Evolutionary conservation across 2,888 invertebrate genomes (phyloP).

Genomic region (Cephus nigrinus): DNA sequence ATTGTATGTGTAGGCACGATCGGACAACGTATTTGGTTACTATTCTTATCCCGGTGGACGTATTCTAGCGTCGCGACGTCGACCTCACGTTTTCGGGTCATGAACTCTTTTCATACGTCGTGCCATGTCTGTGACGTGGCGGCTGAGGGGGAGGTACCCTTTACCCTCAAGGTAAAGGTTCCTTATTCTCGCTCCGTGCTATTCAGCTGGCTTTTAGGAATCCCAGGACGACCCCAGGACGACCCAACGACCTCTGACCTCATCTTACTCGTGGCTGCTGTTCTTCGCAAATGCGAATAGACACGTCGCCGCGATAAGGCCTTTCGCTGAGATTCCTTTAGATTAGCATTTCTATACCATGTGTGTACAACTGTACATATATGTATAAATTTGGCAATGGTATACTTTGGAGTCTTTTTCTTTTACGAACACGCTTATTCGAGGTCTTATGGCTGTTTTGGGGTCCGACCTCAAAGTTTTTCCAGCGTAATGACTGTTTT

Average conservation of each 20-base stretch:
- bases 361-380: too few relatives aligned
- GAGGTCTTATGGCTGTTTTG: too few relatives aligned
- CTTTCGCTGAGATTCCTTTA: background rate
- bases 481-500: too few relatives aligned
- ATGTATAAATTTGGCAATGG: too few relatives aligned
- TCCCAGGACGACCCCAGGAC: background rate
- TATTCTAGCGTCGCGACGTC: background rate
- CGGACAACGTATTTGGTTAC: background rate
- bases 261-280: background rate
- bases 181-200: background rate
- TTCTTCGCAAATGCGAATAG: background rate
- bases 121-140: background rate
- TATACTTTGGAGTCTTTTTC: too few relatives aligned
- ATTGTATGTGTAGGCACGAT: background rate
- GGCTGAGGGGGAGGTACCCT: background rate
- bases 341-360: background rate
- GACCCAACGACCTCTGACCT: background rate
- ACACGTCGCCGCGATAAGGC: background rate
- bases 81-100: background rate
- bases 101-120: background rate
- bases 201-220: background rate
- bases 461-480: too few relatives aligned
- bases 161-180: background rate
- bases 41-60: background rate
- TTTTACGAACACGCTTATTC: too few relatives aligned